Percentiles rank a stretch among this genome's conserved stretches.
These are phyloP conservation scores for Chloroceryle inda DNA, from an alignment of 2,797 vertebrate genomes.

Conservation along the genomic window DNA sequence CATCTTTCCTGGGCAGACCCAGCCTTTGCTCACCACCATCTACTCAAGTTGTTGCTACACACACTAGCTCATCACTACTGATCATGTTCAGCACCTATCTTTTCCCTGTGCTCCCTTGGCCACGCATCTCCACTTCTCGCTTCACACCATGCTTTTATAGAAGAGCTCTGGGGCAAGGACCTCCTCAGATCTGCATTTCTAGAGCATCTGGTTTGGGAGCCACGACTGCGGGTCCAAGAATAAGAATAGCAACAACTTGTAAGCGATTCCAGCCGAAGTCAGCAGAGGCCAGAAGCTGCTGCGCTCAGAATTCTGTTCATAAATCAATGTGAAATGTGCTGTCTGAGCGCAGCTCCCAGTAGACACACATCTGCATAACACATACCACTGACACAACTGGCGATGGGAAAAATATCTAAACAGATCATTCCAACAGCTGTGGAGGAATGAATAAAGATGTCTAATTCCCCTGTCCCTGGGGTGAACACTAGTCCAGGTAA, in stretches of 20 bases:
- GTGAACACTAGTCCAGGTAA: slow-evolving; percentile 47
- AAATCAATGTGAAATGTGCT: slow-evolving; percentile 59
- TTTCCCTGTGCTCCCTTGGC: neutral
- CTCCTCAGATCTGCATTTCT: neutral
- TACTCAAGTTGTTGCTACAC: neutral
- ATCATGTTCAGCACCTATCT: neutral
- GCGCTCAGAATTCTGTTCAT: neutral
- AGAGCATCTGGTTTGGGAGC: neutral
- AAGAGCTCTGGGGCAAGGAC: neutral
- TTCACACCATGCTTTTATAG: neutral
- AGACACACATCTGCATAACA: slow-evolving; percentile 59
- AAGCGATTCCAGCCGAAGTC: slow-evolving; percentile 23
- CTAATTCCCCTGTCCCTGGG: neutral
- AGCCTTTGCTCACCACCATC: neutral
- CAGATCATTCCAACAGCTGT: slow-evolving; percentile 43
- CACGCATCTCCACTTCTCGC: neutral
- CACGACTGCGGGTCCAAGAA: neutral
- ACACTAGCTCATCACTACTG: neutral
- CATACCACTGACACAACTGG: slow-evolving; percentile 43
- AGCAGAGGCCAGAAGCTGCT: slow-evolving; percentile 11
- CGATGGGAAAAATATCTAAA: slow-evolving; percentile 32
- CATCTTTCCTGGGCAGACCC: neutral
- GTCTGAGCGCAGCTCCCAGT: slow-evolving; percentile 46
- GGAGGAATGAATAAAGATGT: slow-evolving; percentile 12
- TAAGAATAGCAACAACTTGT: slow-evolving; percentile 25